These are phyloP conservation scores for Dioctria linearis DNA, from an alignment of 2,888 invertebrate species.

Conservation along the genomic window DNA sequence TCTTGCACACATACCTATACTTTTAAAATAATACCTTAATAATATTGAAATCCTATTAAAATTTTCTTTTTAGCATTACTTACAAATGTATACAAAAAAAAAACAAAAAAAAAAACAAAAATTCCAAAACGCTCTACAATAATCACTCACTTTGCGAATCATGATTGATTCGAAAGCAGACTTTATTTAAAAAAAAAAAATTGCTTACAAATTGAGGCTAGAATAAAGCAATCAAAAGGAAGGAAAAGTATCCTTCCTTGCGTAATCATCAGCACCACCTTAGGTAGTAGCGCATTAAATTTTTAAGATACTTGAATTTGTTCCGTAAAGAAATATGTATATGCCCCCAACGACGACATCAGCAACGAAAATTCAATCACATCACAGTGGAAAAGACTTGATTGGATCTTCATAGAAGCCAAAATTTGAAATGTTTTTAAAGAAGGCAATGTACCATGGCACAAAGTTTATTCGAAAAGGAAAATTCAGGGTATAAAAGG, in stretches of 20 bases:
- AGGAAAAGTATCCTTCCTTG: neutral
- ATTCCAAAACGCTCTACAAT: too few species aligned
- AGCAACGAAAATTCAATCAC: neutral
- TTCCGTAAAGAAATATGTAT: neutral
- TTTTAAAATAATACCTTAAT: too few species aligned
- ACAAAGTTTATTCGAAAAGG: neutral
- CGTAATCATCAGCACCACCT: neutral
- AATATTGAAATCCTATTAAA: too few species aligned
- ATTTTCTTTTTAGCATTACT: too few species aligned
- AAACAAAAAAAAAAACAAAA: too few species aligned
- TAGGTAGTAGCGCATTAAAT: neutral
- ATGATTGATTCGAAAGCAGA: neutral
- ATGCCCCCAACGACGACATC: neutral
- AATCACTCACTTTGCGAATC: neutral
- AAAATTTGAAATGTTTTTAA: neutral
- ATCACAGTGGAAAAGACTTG: neutral
- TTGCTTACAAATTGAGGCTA: neutral
- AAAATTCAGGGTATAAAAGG: neutral
- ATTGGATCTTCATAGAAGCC: neutral
- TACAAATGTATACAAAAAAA: too few species aligned
- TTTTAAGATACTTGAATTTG: slow-evolving; percentile 1
- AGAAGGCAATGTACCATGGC: neutral
- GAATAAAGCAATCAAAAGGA: neutral
- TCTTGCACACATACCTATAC: too few species aligned
- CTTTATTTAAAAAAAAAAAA: neutral